Percentiles rank a stretch among this genome's conserved stretches.
Conservation (phyloP, 2,888 invertebrate genomes). For the Pilophorus perplexus region DNA sequence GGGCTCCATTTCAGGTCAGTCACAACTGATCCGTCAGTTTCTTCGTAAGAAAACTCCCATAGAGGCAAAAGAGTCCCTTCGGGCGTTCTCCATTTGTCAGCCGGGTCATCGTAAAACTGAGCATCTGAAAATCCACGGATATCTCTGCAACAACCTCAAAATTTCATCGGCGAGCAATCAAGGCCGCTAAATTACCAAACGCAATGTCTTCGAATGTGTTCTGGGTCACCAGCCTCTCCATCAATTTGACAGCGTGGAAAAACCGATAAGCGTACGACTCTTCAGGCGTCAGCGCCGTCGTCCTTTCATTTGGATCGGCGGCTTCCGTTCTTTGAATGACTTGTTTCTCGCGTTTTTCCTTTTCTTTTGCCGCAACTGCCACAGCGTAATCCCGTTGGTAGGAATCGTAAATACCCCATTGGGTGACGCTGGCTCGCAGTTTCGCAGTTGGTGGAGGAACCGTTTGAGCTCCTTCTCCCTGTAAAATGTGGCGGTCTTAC, state of each 20-base stretch:
- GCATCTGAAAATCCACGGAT: too few relatives aligned
- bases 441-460: constrained; percentile 80
- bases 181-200: constrained; percentile 25
- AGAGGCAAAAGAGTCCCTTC: constrained; percentile 90
- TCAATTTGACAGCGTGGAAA: constrained; percentile 66
- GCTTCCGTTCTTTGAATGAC: constrained; percentile 21
- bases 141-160: background rate
- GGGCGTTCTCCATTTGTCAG: constrained; percentile 85
- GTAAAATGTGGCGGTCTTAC: too few relatives aligned
- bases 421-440: constrained; percentile 73
- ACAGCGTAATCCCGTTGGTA: constrained; percentile 78
- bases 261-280: constrained; percentile 25
- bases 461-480: constrained; percentile 69
- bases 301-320: constrained; percentile 47
- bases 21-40: constrained; percentile 78
- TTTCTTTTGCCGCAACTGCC: constrained; percentile 69
- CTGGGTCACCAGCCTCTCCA: constrained; percentile 93
- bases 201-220: constrained; percentile 89
- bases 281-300: constrained; percentile 22
- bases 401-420: constrained; percentile 87
- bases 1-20: constrained; percentile 87
- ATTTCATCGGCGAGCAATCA: background rate
- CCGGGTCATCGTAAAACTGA: constrained; percentile 93
- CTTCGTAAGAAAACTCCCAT: constrained; percentile 88
- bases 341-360: constrained; percentile 61